Base-by-base conservation (phyloP, 2,113 vertebrate species). In the Diphyllodes magnificus region DNA sequence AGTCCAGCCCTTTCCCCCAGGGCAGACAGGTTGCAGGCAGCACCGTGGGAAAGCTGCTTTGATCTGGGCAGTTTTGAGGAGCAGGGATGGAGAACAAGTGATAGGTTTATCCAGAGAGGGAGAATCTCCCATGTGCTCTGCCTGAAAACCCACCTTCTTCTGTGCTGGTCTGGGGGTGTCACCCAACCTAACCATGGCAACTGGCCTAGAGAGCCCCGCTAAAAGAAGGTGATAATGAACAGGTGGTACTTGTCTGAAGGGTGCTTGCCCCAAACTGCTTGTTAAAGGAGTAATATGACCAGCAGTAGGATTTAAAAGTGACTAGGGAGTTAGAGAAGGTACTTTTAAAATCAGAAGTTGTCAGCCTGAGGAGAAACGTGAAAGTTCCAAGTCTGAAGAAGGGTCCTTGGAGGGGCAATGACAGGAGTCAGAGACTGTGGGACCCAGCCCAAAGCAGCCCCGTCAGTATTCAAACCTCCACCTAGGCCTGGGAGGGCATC, bases 111-210 rank as follows among this genome's bases (percentile, higher is more conserved):
- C 11, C 14, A 28, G 40, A n/a, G 23, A 37, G 35, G 5, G 10
- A 0, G 1, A 40, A 18, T 28, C 21, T 39, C 22, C n/a, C 3
- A 4, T 19, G 12, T 64, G 22, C 15, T 42, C 27, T 33, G 24
- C 10, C 42, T 15, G 18, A 13, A 30, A 37, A 53, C 20, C 27
- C 28, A 10, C 9, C 24, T 76, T 60, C 27, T 50, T 24, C 37
- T 33, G 15, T 31, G 31, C 23, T 77, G 37, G 6, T 42, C 7
- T 27, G 7, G 14, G 33, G 14, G 4, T 42, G 17, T 57, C 59
- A 20, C 22, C 11, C 5, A 20, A 31, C 31, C 10, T 64, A 44
- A 5, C 19, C 14, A 31, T 13, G 11, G 18, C 23, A 15, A 21
- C 11, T 9, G 21, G 21, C 53, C 69, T 53, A 13, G 24, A 7